These are phyloP conservation scores for Hystrix cristata DNA, from an alignment of 2,113 vertebrate species.

Conservation along the genomic window DNA sequence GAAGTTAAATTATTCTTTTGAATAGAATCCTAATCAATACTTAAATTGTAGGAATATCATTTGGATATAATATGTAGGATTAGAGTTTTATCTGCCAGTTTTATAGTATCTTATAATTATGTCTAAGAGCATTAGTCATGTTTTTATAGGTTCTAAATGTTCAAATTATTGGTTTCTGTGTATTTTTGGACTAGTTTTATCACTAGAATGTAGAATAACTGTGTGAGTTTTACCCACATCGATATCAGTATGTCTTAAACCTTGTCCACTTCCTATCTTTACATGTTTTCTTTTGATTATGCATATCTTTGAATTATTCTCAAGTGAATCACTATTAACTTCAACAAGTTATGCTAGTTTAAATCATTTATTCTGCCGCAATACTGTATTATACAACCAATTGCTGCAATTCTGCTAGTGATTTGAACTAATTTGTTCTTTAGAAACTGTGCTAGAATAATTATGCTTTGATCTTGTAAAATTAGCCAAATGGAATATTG, in stretches of 20 bases:
- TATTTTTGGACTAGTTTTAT: slow-evolving; percentile 11
- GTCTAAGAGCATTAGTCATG: background rate
- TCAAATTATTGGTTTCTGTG: background rate
- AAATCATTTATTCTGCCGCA: slow-evolving; percentile 72
- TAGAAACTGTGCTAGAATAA: slow-evolving; percentile 70
- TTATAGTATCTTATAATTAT: slow-evolving; percentile 50
- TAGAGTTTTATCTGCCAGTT: background rate
- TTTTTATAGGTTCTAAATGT: background rate
- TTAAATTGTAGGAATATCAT: background rate
- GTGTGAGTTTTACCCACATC: slow-evolving; percentile 27
- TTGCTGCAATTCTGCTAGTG: slow-evolving; percentile 73
- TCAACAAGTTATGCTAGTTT: slow-evolving; percentile 67
- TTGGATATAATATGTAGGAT: background rate
- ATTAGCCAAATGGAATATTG: slow-evolving; percentile 79
- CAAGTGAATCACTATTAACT: slow-evolving; percentile 67
- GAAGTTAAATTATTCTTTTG: slow-evolving; percentile 22
- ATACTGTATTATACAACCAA: slow-evolving; percentile 68
- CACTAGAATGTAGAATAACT: slow-evolving; percentile 11
- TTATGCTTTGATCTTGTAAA: slow-evolving; percentile 76
- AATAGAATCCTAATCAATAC: background rate
- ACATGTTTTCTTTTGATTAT: slow-evolving; percentile 59
- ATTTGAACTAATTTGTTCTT: slow-evolving; percentile 79
- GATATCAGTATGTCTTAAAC: slow-evolving; percentile 51
- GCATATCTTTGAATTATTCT: slow-evolving; percentile 68
- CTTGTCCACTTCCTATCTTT: slow-evolving; percentile 3